These are phyloP conservation scores for Gasteruption jaculator DNA, from an alignment of 2,888 invertebrate species.

Conservation along the genomic window DNA sequence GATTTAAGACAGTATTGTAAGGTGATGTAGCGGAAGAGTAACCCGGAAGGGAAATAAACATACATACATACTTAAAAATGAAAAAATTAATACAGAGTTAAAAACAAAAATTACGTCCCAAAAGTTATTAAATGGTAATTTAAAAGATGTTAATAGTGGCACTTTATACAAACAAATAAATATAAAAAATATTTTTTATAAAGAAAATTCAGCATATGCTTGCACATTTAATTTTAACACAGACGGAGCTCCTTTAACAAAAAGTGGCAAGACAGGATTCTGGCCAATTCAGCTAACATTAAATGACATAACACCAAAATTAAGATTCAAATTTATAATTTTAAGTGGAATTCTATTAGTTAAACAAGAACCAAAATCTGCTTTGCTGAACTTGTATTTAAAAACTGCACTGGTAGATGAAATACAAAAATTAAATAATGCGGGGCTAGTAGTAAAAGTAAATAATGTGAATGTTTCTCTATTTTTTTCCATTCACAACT, in stretches of 20 bases:
- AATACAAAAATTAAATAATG: conserved; percentile 2
- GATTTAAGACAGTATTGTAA: too few relatives aligned
- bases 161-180: too few relatives aligned
- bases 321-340: conserved; percentile 7
- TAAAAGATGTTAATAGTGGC: too few relatives aligned
- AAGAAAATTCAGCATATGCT: background rate
- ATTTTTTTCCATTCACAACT: background rate
- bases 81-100: too few relatives aligned
- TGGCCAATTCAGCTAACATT: conserved; percentile 4
- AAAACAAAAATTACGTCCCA: too few relatives aligned
- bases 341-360: conserved; percentile 5
- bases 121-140: too few relatives aligned
- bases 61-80: too few relatives aligned
- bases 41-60: too few relatives aligned
- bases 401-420: conserved; percentile 2
- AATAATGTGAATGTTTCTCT: conserved; percentile 1
- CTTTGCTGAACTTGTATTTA: conserved; percentile 11
- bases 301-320: conserved; percentile 11
- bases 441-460: background rate
- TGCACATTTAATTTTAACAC: conserved; percentile 3
- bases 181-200: background rate
- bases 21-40: too few relatives aligned
- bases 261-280: background rate
- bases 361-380: conserved; percentile 6
- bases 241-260: conserved; percentile 5